phyloP scores from a whole-genome alignment of 2,797 vertebrate species.

The Nyctalus aviator region DNA sequence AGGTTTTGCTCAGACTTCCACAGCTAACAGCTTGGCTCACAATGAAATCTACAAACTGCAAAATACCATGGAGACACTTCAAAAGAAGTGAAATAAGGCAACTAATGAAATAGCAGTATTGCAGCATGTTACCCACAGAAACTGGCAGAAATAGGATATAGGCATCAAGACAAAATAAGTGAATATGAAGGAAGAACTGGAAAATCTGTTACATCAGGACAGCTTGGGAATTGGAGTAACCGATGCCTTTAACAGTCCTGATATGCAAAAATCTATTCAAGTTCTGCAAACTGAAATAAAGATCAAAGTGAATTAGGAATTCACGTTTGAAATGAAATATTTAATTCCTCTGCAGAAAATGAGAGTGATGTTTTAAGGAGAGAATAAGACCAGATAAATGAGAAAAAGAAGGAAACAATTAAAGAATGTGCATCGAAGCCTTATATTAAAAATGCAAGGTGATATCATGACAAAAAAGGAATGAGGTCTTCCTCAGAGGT shows the following conservation, averaged over 20 bases:
- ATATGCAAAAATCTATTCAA: slow-evolving; percentile 85
- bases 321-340: slow-evolving; percentile 86
- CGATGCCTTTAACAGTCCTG: slow-evolving; percentile 82
- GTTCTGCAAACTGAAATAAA: slow-evolving; percentile 81
- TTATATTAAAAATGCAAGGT: slow-evolving; percentile 66
- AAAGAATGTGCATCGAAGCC: slow-evolving; percentile 87
- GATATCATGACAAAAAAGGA: slow-evolving; percentile 88
- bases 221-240: slow-evolving; percentile 53
- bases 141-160: slow-evolving; percentile 89
- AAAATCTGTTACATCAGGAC: slow-evolving; percentile 91
- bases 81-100: slow-evolving; percentile 91
- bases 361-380: slow-evolving; percentile 84
- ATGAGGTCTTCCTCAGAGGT: slow-evolving; percentile 83
- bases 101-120: slow-evolving; percentile 92
- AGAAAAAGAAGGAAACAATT: slow-evolving; percentile 88
- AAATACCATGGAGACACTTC: slow-evolving; percentile 91
- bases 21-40: slow-evolving; percentile 88
- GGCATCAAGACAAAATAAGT: slow-evolving; percentile 90
- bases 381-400: slow-evolving; percentile 88
- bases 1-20: slow-evolving; percentile 89
- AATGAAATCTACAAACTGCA: slow-evolving; percentile 91
- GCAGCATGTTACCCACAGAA: slow-evolving; percentile 93
- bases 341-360: slow-evolving; percentile 85
- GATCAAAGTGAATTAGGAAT: slow-evolving; percentile 73
- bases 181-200: slow-evolving; percentile 95